Evolutionary conservation across 2,888 invertebrate species (phyloP), one percentile per base, ranked within the genome.

Genomic region (Latrodectus hesperus): DNA sequence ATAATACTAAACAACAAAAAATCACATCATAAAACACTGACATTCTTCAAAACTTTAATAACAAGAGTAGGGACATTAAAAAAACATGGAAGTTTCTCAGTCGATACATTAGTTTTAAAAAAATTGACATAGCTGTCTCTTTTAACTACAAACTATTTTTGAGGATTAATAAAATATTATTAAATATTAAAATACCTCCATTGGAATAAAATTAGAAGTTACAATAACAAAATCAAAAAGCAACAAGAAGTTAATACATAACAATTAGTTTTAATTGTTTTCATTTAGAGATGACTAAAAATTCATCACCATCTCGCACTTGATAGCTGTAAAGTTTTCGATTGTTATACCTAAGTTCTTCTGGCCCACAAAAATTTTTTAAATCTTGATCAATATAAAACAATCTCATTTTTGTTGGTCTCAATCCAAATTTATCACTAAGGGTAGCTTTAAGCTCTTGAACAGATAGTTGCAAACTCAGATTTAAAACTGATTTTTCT

Each of bases 261-360:
- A 38, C 38, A 38, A 38, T 38, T 38, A 60, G 16, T 60, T 60
- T 60, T 60, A 38, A 38, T 60, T 60, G n/a, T n/a, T 8, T 68
- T 68, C 76, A 90, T 74, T 90, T 91, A 53, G 89, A 83, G 38
- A 97, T 96, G 89, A 98, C 95, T 90, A 97, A 96, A 91, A 98
- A 97, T 92, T 97, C 97, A 92, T 97, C 97, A 14, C 97, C 97
- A 87, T 96, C 95, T 90, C 95, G 94, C 89, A 98, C 96, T 93
- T 97, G 97, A 93, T 97, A 97, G 88, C 97, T 96, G 92, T 97
- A 97, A 38, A 98, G 94, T 92, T 96, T 96, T 92, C 97, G 97
- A 91, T 96, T 96, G 3, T 97, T 96, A 91, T 95, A 97, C 90
- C 95, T 95, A 96, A 98, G 96, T 92, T 96, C 96, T 92, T 97